These are phyloP conservation scores for Uropetala carovei DNA, from an alignment of 2,888 invertebrate species.

Conservation along the genomic window DNA sequence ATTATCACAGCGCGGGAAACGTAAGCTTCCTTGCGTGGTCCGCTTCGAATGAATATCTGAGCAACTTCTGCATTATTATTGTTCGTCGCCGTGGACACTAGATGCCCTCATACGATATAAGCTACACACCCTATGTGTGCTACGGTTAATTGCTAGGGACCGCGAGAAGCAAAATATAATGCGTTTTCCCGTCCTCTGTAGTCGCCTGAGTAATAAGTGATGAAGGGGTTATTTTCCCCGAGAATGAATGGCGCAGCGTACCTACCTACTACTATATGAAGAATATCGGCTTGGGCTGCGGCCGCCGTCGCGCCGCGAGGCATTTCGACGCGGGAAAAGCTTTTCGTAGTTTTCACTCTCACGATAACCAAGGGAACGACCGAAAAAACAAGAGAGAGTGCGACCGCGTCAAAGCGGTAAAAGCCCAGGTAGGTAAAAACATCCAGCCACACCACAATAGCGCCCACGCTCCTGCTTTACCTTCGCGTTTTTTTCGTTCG, in stretches of 20 bases:
- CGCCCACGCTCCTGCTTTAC: no score
- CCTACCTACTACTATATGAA: no score
- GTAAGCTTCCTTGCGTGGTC: not conserved
- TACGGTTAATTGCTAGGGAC: not conserved
- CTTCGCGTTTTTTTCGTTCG: no score
- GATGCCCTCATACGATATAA: not conserved
- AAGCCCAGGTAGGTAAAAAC: no score
- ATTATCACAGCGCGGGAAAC: not conserved
- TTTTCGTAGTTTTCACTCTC: not conserved
- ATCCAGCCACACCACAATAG: no score
- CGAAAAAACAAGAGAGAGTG: no score
- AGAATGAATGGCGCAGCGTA: not conserved
- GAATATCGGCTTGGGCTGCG: not conserved
- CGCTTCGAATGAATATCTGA: not conserved
- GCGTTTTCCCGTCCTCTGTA: not conserved
- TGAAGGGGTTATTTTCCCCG: slow-evolving; percentile 1
- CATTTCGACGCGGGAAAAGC: not conserved
- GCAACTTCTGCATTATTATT: slow-evolving; percentile 13
- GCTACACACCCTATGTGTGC: not conserved
- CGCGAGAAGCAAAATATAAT: not conserved
- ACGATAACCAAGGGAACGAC: not conserved
- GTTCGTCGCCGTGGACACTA: slow-evolving; percentile 7
- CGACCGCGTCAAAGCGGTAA: no score
- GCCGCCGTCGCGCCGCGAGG: not conserved
- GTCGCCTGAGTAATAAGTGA: not conserved